Conservation (phyloP, 2,113 vertebrate species). For the Dendrocopos noguchii region DNA sequence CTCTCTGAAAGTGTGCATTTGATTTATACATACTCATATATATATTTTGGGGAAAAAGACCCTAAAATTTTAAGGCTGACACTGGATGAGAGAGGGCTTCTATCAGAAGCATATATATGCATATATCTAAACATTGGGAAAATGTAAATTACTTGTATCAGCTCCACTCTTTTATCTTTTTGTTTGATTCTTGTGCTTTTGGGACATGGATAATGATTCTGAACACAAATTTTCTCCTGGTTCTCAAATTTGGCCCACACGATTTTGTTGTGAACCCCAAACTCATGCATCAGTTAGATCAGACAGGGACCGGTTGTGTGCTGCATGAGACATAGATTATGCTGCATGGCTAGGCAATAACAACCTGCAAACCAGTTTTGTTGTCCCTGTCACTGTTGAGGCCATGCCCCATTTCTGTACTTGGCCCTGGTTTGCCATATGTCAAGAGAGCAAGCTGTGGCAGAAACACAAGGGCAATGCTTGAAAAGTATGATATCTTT, state of each 20-base stretch:
- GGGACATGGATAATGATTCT: not conserved
- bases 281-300: not conserved
- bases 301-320: not conserved
- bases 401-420: not conserved
- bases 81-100: not conserved
- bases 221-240: not conserved
- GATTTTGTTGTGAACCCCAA: not conserved
- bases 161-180: not conserved
- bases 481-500: not conserved
- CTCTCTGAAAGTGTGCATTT: not conserved
- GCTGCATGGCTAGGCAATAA: not conserved
- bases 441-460: not conserved
- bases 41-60: not conserved
- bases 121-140: not conserved
- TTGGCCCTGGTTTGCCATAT: not conserved
- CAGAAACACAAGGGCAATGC: not conserved
- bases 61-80: not conserved
- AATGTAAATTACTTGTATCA: not conserved
- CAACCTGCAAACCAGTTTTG: not conserved
- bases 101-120: not conserved
- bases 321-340: not conserved
- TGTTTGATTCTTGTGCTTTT: not conserved
- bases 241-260: not conserved
- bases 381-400: not conserved
- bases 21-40: not conserved